Evolutionary conservation across 1,140 invertebrate species (phyloP), one percentile per base, ranked within the genome.

Genomic region (Campoletis sonorensis): DNA sequence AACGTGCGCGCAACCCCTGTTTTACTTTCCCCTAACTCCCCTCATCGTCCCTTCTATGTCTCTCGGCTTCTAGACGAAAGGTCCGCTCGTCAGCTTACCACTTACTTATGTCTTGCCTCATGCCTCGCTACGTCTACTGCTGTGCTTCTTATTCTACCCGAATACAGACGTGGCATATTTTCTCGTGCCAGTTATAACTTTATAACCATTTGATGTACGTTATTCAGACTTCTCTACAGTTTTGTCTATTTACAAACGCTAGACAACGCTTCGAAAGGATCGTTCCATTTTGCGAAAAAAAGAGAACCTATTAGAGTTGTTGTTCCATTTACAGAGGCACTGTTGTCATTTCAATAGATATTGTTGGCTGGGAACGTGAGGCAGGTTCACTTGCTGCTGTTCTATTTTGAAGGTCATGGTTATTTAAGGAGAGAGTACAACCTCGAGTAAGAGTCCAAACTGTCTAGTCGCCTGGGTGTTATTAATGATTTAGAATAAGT

Each of bases 31-130:
- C 54, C 79, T 61, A 80, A 84, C 7, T 8, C 51, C 16, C 51
- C 16, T 54, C 51, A n/a, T 54, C 18, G 0, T n/a, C 30, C 30
- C 51, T 15, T 27, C n/a, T 58, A 13, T n/a, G 54, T 23, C 1
- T n/a, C 18, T 18, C 54, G 13, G 33, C 30, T 27, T 70, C 30
- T 18, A 30, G 67, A 33, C 61, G 61, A 64, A 27, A 81, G 77
- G 80, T 51, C 82, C 83, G 85, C 86, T 85, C 85, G 72, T 82
- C 83, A 71, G 84, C 85, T 88, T 83, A 82, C 76, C 68, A 80
- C 80, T 84, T 87, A 89, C 88, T 89, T 87, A 88, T 83, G 82
- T 84, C 84, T 86, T 85, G 79, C 85, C 86, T 87, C 85, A 85
- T 85, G 86, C 87, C 86, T 90, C 87, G 86, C 30, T 33, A 87